Evolutionary conservation across 2,113 vertebrate genomes (phyloP).

Genomic region (Echinops telfairi): DNA sequence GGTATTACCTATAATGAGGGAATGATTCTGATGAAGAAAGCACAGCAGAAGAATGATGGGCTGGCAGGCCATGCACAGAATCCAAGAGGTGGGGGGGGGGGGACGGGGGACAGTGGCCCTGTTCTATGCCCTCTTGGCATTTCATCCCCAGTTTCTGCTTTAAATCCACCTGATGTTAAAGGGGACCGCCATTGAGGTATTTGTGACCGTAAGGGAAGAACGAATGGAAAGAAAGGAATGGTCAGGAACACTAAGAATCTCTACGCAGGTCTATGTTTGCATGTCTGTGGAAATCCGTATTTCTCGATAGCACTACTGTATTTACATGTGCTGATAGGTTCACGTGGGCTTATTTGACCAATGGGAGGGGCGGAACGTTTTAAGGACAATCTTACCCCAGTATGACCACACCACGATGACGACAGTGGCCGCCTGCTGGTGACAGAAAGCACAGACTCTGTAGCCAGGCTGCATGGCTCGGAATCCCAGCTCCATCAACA

Average conservation of each 20-base stretch:
- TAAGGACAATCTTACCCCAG: not conserved
- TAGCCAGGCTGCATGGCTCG: not conserved
- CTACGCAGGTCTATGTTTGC: not conserved
- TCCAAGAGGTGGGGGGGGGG: not conserved
- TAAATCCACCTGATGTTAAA: not conserved
- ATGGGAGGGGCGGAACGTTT: not conserved
- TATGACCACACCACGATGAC: too few relatives aligned
- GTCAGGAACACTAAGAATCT: not conserved
- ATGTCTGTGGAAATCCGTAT: not conserved
- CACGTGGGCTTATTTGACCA: not conserved
- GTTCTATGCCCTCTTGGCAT: not conserved
- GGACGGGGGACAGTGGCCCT: too few relatives aligned
- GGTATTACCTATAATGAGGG: not conserved
- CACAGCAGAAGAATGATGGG: too few relatives aligned
- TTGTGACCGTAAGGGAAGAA: not conserved
- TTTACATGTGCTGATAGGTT: not conserved
- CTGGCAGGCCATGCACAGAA: not conserved
- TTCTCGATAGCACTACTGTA: not conserved
- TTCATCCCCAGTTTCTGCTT: not conserved
- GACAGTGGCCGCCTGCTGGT: too few relatives aligned
- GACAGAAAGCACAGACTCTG: not conserved
- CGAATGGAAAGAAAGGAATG: not conserved
- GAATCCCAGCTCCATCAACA: not conserved
- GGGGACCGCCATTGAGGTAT: not conserved
- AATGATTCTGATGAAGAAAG: not conserved